These are phyloP conservation scores for Tryphoninae sp. DNA, from an alignment of 2,888 invertebrate genomes.

Conservation along the genomic window DNA sequence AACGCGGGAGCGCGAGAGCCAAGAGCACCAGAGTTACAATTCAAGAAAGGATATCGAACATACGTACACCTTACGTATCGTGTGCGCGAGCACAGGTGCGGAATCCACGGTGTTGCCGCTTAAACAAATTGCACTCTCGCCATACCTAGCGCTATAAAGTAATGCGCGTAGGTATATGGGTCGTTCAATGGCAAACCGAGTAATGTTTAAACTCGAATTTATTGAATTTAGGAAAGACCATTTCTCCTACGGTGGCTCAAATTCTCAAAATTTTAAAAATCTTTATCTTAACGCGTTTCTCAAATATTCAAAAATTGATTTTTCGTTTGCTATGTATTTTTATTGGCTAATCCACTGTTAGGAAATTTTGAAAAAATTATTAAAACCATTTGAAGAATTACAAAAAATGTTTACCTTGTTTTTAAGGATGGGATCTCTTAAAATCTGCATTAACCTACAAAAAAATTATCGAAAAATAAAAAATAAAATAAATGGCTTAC, in stretches of 20 bases:
- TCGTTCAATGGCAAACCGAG: background rate
- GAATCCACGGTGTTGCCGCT: constrained; percentile 27
- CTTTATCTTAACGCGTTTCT: no score
- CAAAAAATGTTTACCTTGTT: no score
- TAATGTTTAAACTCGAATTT: background rate
- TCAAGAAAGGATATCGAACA: constrained; percentile 53
- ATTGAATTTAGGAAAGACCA: background rate
- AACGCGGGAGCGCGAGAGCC: constrained; percentile 15
- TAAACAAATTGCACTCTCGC: constrained; percentile 48
- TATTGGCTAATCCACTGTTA: no score
- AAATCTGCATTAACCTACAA: no score
- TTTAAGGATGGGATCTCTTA: no score
- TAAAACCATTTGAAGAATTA: no score
- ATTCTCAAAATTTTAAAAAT: no score
- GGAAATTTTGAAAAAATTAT: no score
- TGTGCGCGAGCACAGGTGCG: constrained; percentile 34
- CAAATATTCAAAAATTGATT: no score
- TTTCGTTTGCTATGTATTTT: no score
- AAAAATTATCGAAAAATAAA: no score
- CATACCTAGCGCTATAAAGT: constrained; percentile 26
- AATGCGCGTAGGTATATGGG: background rate
- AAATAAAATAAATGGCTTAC: no score
- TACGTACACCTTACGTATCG: constrained; percentile 10
- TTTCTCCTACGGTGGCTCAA: background rate
- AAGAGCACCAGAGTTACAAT: constrained; percentile 38